Evolutionary conservation across 2,888 invertebrate species (phyloP).

Genomic region (Endotricha flammealis): DNA sequence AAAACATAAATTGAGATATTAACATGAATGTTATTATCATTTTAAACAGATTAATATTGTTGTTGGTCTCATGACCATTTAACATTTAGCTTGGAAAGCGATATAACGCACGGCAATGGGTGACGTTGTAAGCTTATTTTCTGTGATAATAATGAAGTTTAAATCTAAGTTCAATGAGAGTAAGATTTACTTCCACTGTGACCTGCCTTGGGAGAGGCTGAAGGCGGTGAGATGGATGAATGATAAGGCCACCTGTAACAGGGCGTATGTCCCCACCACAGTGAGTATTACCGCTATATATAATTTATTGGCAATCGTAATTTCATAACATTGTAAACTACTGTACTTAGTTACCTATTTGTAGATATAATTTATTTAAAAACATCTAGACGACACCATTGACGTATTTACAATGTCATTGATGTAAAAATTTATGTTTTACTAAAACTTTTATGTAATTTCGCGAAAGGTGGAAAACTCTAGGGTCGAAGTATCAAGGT

Average conservation of each 20-base stretch:
- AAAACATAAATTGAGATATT: conserved; percentile 57
- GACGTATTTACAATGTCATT: no score
- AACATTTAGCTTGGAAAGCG: conserved; percentile 36
- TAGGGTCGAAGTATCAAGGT: no score
- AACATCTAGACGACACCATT: no score
- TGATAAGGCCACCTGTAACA: conserved; percentile 82
- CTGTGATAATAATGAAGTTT: conserved; percentile 75
- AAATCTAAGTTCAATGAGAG: conserved; percentile 73
- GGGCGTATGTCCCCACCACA: conserved; percentile 91
- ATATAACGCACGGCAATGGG: conserved; percentile 53
- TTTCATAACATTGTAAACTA: no score
- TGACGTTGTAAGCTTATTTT: conserved; percentile 72
- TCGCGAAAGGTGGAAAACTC: no score
- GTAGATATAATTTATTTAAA: conserved; percentile 15
- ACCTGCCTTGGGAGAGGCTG: conserved; percentile 65
- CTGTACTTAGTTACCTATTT: no score
- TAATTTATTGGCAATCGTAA: no score
- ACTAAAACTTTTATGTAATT: no score
- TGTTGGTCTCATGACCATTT: conserved; percentile 63
- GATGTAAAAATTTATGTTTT: no score
- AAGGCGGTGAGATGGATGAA: conserved; percentile 87
- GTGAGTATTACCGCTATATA: no score
- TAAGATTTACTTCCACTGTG: conserved; percentile 65
- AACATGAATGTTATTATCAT: conserved; percentile 51
- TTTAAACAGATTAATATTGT: conserved; percentile 41